Evolutionary conservation across 1,140 invertebrate genomes (phyloP), one percentile per base, ranked within the genome.

Genomic region (Rhyzopertha dominica): DNA sequence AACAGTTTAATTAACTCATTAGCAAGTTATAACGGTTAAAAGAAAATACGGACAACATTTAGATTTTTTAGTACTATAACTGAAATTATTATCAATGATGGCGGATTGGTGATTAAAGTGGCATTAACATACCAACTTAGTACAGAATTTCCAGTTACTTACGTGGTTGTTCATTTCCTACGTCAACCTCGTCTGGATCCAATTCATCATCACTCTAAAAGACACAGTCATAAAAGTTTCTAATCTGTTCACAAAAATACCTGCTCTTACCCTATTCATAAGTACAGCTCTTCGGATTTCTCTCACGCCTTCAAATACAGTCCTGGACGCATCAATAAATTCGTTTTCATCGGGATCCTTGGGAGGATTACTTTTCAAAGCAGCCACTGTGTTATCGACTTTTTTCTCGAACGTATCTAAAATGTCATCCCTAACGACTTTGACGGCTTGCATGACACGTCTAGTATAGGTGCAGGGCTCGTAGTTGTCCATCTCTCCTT

Each of bases 401-500:
- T 87, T 75, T 52, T 88, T 81, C 4, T 86, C 88, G 71, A 95
- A 98, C 65, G 95, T 95, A 87, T 97, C 94, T n/a, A n/a, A n/a
- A 82, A 90, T 88, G 75, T 94, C 89, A 53, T 94, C 89, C 23
- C 87, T 71, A 3, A 95, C 69, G 36, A 92, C 85, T 62, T 87
- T 87, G 17, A 95, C 90, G 3, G 90, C 89, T 67, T 95, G 90
- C 41, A 94, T 72, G 0, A 96, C 92, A 17, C 90, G 71, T 66
- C 95, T 92, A 1, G 91, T 95, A 59, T 93, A 93, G 58, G 90
- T 86, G 49, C 89, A 90, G 1, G 89, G 88, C 66, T 93, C 90
- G 64, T 92, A 93, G 66, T 95, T 95, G 58, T 95, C 92, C 92
- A 98, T 97, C 74, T 98, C 95, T 18, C 91, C 87, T 30, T 85